Conservation (phyloP, 2,888 invertebrate species). For the Tyria jacobaeae region DNA sequence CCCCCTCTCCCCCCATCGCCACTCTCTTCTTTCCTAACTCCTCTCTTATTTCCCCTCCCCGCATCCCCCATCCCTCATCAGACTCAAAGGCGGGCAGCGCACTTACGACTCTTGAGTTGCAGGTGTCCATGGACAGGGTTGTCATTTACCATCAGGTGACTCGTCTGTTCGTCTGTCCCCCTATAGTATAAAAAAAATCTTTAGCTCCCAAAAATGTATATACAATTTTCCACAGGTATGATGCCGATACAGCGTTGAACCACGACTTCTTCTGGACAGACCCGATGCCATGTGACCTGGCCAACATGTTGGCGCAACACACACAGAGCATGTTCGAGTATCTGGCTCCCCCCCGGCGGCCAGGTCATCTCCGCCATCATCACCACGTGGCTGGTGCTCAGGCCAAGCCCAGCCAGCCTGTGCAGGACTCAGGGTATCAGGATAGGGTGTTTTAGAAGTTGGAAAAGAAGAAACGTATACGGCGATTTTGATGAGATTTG, state of each 20-base stretch:
- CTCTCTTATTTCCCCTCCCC: no score
- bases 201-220: not conserved
- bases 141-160: no score
- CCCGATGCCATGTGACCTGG: conserved; percentile 97
- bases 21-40: no score
- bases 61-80: no score
- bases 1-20: no score
- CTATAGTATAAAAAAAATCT: no score
- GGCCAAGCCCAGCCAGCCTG: conserved; percentile 80
- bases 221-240: conserved; percentile 72
- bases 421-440: conserved; percentile 94
- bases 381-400: conserved; percentile 86
- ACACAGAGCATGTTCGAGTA: conserved; percentile 98
- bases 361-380: conserved; percentile 90
- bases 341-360: conserved; percentile 90
- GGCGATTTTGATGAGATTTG: not conserved
- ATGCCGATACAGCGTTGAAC: conserved; percentile 97
- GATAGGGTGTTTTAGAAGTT: conserved; percentile 91
- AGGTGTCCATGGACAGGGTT: no score
- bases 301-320: conserved; percentile 96
- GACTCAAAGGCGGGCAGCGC: no score
- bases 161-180: no score
- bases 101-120: no score
- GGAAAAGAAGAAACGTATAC: not conserved
- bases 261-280: conserved; percentile 99